Evolutionary conservation across 2,888 invertebrate species (phyloP).

Genomic region (Sabatieria punctata): DNA sequence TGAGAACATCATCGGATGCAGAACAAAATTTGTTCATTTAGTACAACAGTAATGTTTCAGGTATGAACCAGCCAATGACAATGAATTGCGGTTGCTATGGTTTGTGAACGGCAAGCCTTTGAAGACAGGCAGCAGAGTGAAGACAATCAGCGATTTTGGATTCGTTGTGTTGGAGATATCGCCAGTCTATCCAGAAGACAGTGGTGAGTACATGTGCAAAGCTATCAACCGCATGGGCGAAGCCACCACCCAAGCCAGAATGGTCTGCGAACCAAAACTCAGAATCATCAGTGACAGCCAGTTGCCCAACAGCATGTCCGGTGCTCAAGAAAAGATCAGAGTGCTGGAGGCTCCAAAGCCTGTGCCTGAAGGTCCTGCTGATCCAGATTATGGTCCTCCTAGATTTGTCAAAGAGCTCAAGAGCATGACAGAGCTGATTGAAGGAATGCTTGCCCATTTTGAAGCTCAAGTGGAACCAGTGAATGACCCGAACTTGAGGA

Average conservation of each 20-base stretch:
- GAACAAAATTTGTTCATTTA: too few species aligned
- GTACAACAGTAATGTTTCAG: too few species aligned
- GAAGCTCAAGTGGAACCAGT: slow-evolving; percentile 83
- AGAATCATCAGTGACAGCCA: slow-evolving; percentile 74
- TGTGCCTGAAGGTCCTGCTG: slow-evolving; percentile 32
- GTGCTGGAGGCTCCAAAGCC: slow-evolving; percentile 54
- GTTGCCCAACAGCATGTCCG: slow-evolving; percentile 73
- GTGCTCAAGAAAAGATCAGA: slow-evolving; percentile 54
- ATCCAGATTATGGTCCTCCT: slow-evolving; percentile 56
- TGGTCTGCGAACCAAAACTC: slow-evolving; percentile 63
- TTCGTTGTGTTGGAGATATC: slow-evolving; percentile 89
- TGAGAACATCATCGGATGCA: too few species aligned
- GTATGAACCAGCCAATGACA: slow-evolving; percentile 10
- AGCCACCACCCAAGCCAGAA: slow-evolving; percentile 69
- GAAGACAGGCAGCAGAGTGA: slow-evolving; percentile 75
- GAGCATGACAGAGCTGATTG: slow-evolving; percentile 64
- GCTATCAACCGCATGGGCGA: slow-evolving; percentile 34
- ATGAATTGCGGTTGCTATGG: slow-evolving; percentile 44
- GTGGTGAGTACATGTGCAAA: slow-evolving; percentile 8
- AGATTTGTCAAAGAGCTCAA: slow-evolving; percentile 71
- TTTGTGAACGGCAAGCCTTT: slow-evolving; percentile 78
- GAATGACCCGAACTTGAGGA: slow-evolving; percentile 65
- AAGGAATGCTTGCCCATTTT: slow-evolving; percentile 89
- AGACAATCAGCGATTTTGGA: slow-evolving; percentile 91
- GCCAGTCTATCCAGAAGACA: slow-evolving; percentile 79